A percentile compares a stretch with the other conserved stretches of the same genome.
Conservation (phyloP, 1,140 invertebrate species). For the Diploscapter pachys region DNA sequence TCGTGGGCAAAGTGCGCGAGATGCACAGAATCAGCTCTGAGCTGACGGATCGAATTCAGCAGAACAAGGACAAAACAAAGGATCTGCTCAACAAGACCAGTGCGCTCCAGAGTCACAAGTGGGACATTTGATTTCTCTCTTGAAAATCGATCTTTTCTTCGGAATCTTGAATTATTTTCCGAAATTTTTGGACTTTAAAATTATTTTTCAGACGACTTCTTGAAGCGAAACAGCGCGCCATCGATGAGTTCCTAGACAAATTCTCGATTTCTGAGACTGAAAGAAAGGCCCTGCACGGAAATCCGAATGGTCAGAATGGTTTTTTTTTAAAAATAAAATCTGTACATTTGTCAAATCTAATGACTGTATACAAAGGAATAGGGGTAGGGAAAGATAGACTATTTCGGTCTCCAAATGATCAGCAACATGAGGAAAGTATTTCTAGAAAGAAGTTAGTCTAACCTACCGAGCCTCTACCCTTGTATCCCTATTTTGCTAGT, state of each 20-base stretch:
- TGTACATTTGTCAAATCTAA: conserved; percentile 16
- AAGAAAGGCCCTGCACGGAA: conserved; percentile 38
- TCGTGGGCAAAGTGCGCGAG: conserved; percentile 48
- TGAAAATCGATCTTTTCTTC: conserved; percentile 17
- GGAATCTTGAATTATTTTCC: conserved; percentile 18
- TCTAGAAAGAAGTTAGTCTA: conserved; percentile 23
- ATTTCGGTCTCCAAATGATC: too few relatives aligned
- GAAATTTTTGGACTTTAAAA: conserved; percentile 1
- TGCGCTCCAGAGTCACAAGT: conserved; percentile 53
- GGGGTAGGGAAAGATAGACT: too few relatives aligned
- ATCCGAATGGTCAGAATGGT: conserved; percentile 21
- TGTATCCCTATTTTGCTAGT: too few relatives aligned
- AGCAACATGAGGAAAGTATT: neutral
- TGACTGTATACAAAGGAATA: too few relatives aligned
- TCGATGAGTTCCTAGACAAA: conserved; percentile 52
- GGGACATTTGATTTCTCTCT: conserved; percentile 11
- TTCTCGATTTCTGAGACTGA: conserved; percentile 50
- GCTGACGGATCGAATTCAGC: conserved; percentile 50
- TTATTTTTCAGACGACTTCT: conserved; percentile 38
- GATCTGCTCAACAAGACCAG: conserved; percentile 51
- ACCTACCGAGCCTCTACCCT: neutral
- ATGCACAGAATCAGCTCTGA: conserved; percentile 56
- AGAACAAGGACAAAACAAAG: conserved; percentile 54
- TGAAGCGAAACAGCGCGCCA: conserved; percentile 45
- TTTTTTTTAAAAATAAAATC: neutral